Evolutionary conservation across 2,888 invertebrate species (phyloP), one percentile per base, ranked within the genome.

Genomic region (Drosophila melanosoma): DNA sequence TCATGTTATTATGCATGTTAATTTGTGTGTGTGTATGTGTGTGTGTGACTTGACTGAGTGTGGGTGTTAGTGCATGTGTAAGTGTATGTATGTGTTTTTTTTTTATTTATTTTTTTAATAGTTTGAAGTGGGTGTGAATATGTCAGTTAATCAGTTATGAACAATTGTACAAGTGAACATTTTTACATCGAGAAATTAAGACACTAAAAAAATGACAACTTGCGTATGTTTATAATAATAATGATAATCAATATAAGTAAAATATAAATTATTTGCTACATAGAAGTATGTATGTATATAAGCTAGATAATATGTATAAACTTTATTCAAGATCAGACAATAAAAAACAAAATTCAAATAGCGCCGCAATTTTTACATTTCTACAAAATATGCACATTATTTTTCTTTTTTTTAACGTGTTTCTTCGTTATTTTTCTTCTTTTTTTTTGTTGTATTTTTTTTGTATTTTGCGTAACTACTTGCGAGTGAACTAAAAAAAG

Each of bases 141-240:
- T 72, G 38, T 71, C 40, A 64, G 36, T 65, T 65, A 67, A 59
- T 65, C 48, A 64, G 58, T 74, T 59, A 78, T 69, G 84, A 84
- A 84, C 82, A 89, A 87, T 82, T 87, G 85, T 89, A 84, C 83
- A 84, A 69, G 85, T 87, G 89, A 84, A 82, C 66, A 66, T 71
- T 66, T 87, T 64, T 89, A 89, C 87, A 75, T 78, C 45, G 73
- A 84, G 61, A 70, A 72, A 63, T 63, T 53, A 71, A 68, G 75
- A 82, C 49, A 67, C 69, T 70, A 59, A 69, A 69, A 61, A 73
- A 52, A 73, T 67, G 74, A 82, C 66, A 71, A 71, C 54, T 75
- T 42, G 76, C 60, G 48, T 58, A 23, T 62, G 33, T 62, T 74
- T 62, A 57, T 56, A 65, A 69, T 68, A 20, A 72, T 65, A 54